Percentiles rank a stretch among this genome's conserved stretches.
Conservation (phyloP, 2,797 vertebrate species). For the Ceyx erithaca region DNA sequence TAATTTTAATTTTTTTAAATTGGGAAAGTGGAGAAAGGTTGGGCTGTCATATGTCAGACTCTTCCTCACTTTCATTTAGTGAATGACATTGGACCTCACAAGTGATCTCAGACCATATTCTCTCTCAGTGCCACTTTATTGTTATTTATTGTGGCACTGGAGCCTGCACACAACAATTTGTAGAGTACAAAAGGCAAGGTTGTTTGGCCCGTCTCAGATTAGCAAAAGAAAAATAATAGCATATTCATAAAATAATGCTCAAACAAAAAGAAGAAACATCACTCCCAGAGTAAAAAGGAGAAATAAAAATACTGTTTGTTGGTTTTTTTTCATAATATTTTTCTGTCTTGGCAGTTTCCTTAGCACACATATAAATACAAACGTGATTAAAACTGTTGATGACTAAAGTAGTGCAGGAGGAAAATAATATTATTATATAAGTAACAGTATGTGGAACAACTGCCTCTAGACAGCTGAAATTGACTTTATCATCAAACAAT, state of each 20-base stretch:
- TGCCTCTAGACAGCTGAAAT: not conserved
- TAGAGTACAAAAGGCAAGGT: not conserved
- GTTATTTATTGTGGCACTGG: not conserved
- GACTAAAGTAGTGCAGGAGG: not conserved
- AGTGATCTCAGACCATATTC: not conserved
- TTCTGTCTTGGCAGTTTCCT: not conserved
- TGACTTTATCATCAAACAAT: constrained; percentile 23
- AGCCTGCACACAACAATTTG: not conserved
- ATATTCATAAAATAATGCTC: not conserved
- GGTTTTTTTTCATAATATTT: not conserved
- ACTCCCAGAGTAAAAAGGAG: not conserved
- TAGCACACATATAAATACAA: not conserved
- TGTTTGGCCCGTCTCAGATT: not conserved
- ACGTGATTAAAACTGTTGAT: not conserved
- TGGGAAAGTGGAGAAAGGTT: not conserved
- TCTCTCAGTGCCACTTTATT: not conserved
- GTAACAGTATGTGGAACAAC: not conserved
- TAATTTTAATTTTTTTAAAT: not conserved
- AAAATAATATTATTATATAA: not conserved
- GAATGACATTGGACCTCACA: not conserved
- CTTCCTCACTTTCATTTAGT: not conserved
- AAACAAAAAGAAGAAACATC: not conserved
- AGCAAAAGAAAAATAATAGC: not conserved
- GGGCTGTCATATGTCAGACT: not conserved
- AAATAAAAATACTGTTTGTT: not conserved